Evolutionary conservation across 2,797 vertebrate species (phyloP), one percentile per base, ranked within the genome.

Genomic region (Glossophaga mutica): DNA sequence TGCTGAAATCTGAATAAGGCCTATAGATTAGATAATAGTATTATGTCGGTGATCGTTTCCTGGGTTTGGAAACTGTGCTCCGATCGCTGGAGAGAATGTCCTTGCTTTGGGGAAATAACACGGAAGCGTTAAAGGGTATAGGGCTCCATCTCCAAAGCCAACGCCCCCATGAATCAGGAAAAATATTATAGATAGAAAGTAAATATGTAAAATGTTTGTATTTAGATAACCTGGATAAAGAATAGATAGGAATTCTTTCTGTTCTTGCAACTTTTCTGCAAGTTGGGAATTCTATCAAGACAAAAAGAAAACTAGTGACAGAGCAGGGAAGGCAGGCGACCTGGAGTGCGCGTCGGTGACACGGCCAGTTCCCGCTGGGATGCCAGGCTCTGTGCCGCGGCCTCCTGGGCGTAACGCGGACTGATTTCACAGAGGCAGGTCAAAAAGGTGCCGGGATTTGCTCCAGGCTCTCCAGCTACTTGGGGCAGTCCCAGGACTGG

Each of bases 111-210:
- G 48, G 48, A 84, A 87, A 62, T 87, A 34, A 32, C 9, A 81
- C 24, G 70, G 37, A 62, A 79, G 26, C 39, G n/a, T 68, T 74
- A 32, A 46, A 10, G 24, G 32, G 5, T 79, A 3, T 9, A 57
- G 18, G 29, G 26, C 68, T 71, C 81, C 39, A 24, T 88, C 67
- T 88, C 55, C 74, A 65, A 96, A 96, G 85, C 37, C 57, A 84
- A n/a, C 57, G 71, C 42, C 73, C 42, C 68, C 9, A 37, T 62
- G 84, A 96, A 62, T 87, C 55, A 88, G 59, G 90, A n/a, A 83
- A 74, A 92, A 78, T 76, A 44, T 42, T 50, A 11, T 55, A 59
- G 52, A 16, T 59, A 39, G 10, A 95, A 68, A 85, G 34, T 71
- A 87, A 74, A 89, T 59, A 44, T 74, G 50, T 39, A 57, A 91